These are phyloP conservation scores for Scomberomorus guttatus DNA, from an alignment of 2,797 vertebrate genomes.

Conservation along the genomic window DNA sequence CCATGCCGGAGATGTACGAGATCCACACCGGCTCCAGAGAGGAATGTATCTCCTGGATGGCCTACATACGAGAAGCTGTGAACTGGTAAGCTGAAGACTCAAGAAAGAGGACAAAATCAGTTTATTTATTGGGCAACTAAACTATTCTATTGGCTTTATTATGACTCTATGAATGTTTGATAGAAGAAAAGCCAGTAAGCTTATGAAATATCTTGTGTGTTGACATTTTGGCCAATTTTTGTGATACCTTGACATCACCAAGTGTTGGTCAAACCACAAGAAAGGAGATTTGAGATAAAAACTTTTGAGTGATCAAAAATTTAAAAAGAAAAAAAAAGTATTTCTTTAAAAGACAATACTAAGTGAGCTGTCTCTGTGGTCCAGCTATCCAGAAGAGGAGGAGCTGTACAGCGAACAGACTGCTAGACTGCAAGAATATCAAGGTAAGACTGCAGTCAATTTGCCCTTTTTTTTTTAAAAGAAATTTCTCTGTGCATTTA, in stretches of 20 bases:
- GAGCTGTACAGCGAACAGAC: conserved; percentile 78
- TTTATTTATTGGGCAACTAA: neutral
- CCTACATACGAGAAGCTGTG: conserved; percentile 89
- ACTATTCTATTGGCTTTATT: neutral
- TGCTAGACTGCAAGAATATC: conserved; percentile 83
- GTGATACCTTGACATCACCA: too few species aligned
- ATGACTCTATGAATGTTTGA: neutral
- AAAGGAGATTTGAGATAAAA: neutral
- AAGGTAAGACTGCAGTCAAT: conserved; percentile 88
- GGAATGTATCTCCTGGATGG: conserved; percentile 90
- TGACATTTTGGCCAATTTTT: neutral
- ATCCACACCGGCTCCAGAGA: conserved; percentile 90
- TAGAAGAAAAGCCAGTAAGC: too few species aligned
- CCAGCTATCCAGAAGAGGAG: conserved; percentile 88
- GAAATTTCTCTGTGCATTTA: too few species aligned
- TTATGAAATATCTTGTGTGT: neutral
- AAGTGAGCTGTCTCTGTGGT: conserved; percentile 34
- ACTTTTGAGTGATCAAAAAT: neutral
- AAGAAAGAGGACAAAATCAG: neutral
- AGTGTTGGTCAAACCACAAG: too few species aligned
- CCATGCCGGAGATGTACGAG: conserved; percentile 94
- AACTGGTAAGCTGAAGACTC: conserved; percentile 83
- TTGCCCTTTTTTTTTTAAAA: too few species aligned
- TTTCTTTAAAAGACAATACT: neutral
- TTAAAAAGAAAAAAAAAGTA: too few species aligned